Evolutionary conservation across 2,113 vertebrate genomes (phyloP).

Genomic region (Talpa occidentalis): DNA sequence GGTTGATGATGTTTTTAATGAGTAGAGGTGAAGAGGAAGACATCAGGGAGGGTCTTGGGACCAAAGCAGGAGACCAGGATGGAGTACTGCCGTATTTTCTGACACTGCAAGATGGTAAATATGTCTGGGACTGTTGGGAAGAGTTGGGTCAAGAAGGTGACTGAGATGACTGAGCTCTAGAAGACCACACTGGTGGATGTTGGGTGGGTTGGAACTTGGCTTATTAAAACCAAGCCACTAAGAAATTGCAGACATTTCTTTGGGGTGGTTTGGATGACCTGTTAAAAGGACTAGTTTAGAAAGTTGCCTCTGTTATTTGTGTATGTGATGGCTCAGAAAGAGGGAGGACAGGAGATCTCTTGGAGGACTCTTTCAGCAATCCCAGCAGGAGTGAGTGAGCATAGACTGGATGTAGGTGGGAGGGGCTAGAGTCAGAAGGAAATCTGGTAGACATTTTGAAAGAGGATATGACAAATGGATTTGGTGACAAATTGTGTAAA

Average conservation of each 20-base stretch:
- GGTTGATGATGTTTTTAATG: background rate
- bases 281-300: background rate
- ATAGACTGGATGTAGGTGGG: background rate
- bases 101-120: background rate
- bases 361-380: background rate
- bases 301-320: background rate
- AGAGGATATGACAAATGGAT: slow-evolving; percentile 40
- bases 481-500: slow-evolving; percentile 71
- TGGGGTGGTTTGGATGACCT: background rate
- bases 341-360: background rate
- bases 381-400: background rate
- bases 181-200: background rate
- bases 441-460: slow-evolving; percentile 43
- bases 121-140: background rate
- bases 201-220: background rate
- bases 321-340: background rate
- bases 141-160: background rate
- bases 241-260: background rate
- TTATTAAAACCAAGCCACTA: background rate
- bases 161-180: background rate
- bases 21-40: background rate
- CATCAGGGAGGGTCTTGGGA: background rate
- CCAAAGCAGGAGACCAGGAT: background rate
- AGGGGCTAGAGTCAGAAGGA: background rate
- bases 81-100: background rate